Evolutionary conservation across 2,888 invertebrate species (phyloP).

Genomic region (Hydraecia micacea): DNA sequence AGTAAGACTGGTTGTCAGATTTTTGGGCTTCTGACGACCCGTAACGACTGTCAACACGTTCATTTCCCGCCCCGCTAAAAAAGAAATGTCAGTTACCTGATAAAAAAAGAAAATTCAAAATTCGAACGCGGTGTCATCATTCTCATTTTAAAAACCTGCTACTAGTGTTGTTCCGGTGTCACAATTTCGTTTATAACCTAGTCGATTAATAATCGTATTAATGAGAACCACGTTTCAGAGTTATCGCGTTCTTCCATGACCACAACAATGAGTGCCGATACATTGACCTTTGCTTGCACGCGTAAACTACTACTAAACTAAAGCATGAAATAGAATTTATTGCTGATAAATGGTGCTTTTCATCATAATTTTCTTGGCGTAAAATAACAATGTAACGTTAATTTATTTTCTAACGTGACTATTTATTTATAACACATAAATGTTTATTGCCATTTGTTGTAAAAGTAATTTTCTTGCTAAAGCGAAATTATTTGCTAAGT

Average conservation of each 20-base stretch:
- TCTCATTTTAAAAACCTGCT: slow-evolving; percentile 9
- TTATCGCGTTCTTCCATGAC: slow-evolving; percentile 64
- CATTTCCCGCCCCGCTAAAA: not conserved
- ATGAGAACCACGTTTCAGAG: slow-evolving; percentile 60
- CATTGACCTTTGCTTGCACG: slow-evolving; percentile 67
- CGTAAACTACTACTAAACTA: slow-evolving; percentile 55
- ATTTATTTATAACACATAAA: slow-evolving; percentile 10
- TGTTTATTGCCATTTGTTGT: slow-evolving; percentile 16
- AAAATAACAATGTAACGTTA: slow-evolving; percentile 40
- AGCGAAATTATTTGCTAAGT: not conserved
- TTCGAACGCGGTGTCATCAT: slow-evolving; percentile 20
- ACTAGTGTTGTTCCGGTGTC: slow-evolving; percentile 53
- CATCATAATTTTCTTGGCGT: slow-evolving; percentile 36
- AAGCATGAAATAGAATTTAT: slow-evolving; percentile 56
- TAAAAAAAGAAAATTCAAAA: slow-evolving; percentile 31
- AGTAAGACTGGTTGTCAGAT: too few relatives aligned
- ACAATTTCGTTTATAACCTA: slow-evolving; percentile 37
- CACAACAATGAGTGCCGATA: slow-evolving; percentile 66
- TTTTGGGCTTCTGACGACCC: too few relatives aligned
- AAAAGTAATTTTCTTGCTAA: slow-evolving; percentile 5
- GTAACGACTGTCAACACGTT: not conserved
- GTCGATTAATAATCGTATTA: slow-evolving; percentile 64
- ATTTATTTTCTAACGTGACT: slow-evolving; percentile 34
- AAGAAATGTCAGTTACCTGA: not conserved
- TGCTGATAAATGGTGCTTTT: slow-evolving; percentile 49